A percentile compares a stretch with the other conserved stretches of the same genome.
phyloP scores from a whole-genome alignment of 2,888 invertebrate species.

The Conchocele bisecta region DNA sequence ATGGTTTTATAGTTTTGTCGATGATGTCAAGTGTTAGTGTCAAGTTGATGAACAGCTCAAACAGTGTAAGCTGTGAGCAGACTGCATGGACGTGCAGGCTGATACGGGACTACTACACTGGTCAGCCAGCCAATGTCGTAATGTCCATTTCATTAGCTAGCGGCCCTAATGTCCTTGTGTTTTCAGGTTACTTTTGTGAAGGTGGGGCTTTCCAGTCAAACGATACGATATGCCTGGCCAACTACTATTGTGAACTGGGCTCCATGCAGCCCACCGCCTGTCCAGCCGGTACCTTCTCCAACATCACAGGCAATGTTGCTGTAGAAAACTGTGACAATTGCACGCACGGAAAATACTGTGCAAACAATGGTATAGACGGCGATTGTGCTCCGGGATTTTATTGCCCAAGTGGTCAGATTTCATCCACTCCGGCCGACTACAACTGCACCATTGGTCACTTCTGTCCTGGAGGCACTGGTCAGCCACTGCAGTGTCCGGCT shows the following conservation, averaged over 20 bases:
- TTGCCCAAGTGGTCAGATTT: conserved; percentile 97
- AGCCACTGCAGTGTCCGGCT: conserved; percentile 72
- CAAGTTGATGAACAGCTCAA: no score
- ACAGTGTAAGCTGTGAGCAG: no score
- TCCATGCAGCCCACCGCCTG: conserved; percentile 75
- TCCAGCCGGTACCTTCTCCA: conserved; percentile 77
- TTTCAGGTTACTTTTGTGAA: conserved; percentile 77
- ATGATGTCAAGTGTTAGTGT: no score
- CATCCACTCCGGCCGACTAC: conserved; percentile 85
- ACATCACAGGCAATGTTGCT: conserved; percentile 71
- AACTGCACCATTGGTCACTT: conserved; percentile 80
- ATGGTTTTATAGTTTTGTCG: no score
- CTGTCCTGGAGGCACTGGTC: conserved; percentile 73
- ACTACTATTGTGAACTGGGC: conserved; percentile 75
- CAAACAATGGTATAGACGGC: conserved; percentile 74
- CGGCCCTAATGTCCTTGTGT: no score
- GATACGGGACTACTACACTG: no score
- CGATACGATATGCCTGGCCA: conserved; percentile 73
- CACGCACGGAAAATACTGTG: conserved; percentile 78
- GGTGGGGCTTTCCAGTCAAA: conserved; percentile 71
- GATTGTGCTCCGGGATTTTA: conserved; percentile 83
- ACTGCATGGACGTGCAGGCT: no score
- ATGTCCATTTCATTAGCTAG: no score
- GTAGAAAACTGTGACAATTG: conserved; percentile 73
- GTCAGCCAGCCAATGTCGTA: no score